Conservation (phyloP, 2,113 vertebrate genomes). For the Coregonus clupeaformis region DNA sequence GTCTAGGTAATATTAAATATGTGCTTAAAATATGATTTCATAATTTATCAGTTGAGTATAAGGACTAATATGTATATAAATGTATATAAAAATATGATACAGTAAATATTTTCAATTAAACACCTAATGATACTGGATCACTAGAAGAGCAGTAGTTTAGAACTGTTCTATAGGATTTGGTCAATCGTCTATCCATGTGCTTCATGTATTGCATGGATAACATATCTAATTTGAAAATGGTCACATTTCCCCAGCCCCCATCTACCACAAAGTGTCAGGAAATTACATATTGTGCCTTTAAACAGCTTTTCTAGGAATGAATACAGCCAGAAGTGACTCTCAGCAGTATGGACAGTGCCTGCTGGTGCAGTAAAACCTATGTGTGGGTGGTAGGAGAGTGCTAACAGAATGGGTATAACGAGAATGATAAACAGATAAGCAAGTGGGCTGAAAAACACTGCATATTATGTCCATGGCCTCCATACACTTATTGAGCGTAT, state of each 20-base stretch:
- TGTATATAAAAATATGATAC: neutral
- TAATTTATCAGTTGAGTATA: too few relatives aligned
- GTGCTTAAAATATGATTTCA: too few relatives aligned
- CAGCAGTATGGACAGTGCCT: neutral
- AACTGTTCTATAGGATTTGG: neutral
- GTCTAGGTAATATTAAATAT: too few relatives aligned
- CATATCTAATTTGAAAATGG: too few relatives aligned
- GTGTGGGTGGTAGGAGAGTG: neutral
- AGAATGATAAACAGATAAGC: neutral
- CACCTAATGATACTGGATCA: neutral
- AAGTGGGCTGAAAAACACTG: slow-evolving; percentile 7
- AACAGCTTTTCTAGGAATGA: too few relatives aligned
- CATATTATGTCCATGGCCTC: neutral
- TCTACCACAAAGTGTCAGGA: too few relatives aligned
- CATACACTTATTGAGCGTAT: neutral
- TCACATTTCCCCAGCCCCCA: too few relatives aligned
- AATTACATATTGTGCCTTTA: too few relatives aligned
- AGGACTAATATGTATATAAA: too few relatives aligned
- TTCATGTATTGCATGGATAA: too few relatives aligned
- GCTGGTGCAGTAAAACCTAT: neutral
- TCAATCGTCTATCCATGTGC: neutral
- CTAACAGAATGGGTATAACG: neutral
- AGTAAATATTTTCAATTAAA: neutral
- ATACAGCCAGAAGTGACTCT: neutral
- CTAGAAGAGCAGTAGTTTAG: neutral